phyloP scores from a whole-genome alignment of 2,797 vertebrate species.

The Falco concolor region DNA sequence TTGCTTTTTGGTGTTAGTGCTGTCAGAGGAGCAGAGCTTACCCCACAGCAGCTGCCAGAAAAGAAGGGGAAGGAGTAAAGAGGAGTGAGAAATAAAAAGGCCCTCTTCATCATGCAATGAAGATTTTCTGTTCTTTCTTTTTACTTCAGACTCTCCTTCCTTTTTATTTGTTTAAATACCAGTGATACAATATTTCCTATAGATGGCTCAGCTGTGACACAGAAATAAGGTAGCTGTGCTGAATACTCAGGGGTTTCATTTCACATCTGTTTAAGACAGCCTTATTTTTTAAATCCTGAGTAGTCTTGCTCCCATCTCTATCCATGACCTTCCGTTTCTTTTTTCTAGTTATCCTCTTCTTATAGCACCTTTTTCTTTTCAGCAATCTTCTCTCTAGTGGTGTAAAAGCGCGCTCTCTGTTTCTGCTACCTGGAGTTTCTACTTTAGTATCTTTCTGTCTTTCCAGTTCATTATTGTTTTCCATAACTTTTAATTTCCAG shows the following conservation, averaged over 20 bases:
- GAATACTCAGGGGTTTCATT: not conserved
- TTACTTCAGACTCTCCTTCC: not conserved
- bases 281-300: not conserved
- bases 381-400: not conserved
- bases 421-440: not conserved
- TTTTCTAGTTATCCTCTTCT: not conserved
- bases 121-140: not conserved
- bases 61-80: not conserved
- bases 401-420: not conserved
- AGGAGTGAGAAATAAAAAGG: not conserved
- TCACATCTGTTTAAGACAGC: not conserved
- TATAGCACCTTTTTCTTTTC: not conserved
- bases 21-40: not conserved
- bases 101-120: not conserved
- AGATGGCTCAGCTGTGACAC: constrained; percentile 63
- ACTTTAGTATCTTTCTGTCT: not conserved
- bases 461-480: not conserved
- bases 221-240: constrained; percentile 12
- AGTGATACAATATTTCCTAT: constrained; percentile 28
- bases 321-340: not conserved
- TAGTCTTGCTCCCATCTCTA: not conserved
- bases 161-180: constrained; percentile 15
- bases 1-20: not conserved
- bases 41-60: not conserved
- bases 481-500: not conserved